Base-by-base conservation (phyloP, 2,113 vertebrate genomes). In the Odontophorus gujanensis region DNA sequence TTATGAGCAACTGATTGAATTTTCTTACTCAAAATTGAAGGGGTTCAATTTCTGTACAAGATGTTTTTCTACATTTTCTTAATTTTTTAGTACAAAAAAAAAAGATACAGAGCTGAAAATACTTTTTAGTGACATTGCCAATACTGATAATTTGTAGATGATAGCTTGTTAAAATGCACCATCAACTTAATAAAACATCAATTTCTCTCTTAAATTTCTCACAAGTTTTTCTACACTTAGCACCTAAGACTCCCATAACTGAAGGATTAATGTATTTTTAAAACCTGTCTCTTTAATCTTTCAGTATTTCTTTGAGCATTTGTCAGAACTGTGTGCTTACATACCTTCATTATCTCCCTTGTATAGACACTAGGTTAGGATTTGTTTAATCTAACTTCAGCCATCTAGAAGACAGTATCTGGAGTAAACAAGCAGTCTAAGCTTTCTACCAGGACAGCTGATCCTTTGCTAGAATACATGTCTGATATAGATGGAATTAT, bases 231-330 rank as follows among this genome's bases (percentile, higher is more conserved):
- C 75, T 71, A 59, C 1, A 2, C 30, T 4, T 28, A 87, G 32
- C 78, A 89, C 84, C 59, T 76, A 89, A 87, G 96, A 74, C 51
- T 93, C 28, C 58, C 13, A 10, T 66, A 92, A 93, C 84, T 93
- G 89, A 93, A 92, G 69, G 87, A 91, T 91, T 92, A 95, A 96
- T 95, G 87, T 77, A 96, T 95, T 94, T 96, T 95, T 96, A 84
- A 96, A 95, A 89, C n/a, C 76, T 67, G 25, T 11, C 51, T 93
- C 95, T 96, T 96, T 96, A 93, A 95, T 95, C 95, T 96, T 95
- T 77, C 81, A 91, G 63, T 57, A 61, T 95, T 93, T 93, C 85
- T 96, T 80, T 91, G 81, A 96, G 87, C 78, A 85, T 89, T 95
- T 96, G 92, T 95, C 95, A 96, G 91, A 85, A 89, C 78, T 94